phyloP scores from a whole-genome alignment of 92 coral and sea anemone genomes.

The Umimayanthus chanpuru region DNA sequence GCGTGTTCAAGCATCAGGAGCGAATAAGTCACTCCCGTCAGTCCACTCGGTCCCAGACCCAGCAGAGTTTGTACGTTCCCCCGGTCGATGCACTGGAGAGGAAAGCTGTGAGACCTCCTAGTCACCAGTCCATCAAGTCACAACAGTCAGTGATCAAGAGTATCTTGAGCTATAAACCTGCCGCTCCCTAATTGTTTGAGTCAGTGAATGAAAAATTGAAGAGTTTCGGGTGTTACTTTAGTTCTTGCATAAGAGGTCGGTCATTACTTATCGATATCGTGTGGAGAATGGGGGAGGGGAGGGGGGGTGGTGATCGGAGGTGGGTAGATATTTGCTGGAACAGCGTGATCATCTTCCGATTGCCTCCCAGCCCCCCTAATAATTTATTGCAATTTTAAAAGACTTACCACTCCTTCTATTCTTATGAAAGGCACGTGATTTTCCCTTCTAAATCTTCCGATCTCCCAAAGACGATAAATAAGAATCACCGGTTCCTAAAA shows the following conservation, averaged over 20 bases:
- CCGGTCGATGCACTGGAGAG: constrained; percentile 84
- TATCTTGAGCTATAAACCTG: constrained; percentile 89
- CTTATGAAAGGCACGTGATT: too few species aligned
- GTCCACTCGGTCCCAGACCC: constrained; percentile 81
- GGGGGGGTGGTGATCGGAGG: too few species aligned
- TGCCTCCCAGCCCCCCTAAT: too few species aligned
- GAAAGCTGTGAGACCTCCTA: constrained; percentile 94
- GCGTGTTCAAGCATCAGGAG: constrained; percentile 89
- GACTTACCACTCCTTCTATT: too few species aligned
- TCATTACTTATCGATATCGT: too few species aligned
- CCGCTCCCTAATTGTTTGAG: constrained; percentile 21
- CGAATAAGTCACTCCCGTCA: constrained; percentile 76
- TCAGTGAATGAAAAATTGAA: neutral
- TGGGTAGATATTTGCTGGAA: neutral
- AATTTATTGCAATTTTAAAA: too few species aligned
- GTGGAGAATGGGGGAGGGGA: too few species aligned
- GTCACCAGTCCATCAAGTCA: constrained; percentile 99
- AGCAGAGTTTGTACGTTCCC: constrained; percentile 90
- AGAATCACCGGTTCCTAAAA: too few species aligned
- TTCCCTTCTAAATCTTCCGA: too few species aligned
- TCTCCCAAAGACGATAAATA: too few species aligned
- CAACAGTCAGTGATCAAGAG: constrained; percentile 95
- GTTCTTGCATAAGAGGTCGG: too few species aligned
- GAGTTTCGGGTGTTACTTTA: too few species aligned
- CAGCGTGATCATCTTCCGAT: neutral